A percentile compares a stretch with the other conserved stretches of the same genome.
phyloP scores from a whole-genome alignment of 2,797 vertebrate genomes.

The Acanthis flammea region DNA sequence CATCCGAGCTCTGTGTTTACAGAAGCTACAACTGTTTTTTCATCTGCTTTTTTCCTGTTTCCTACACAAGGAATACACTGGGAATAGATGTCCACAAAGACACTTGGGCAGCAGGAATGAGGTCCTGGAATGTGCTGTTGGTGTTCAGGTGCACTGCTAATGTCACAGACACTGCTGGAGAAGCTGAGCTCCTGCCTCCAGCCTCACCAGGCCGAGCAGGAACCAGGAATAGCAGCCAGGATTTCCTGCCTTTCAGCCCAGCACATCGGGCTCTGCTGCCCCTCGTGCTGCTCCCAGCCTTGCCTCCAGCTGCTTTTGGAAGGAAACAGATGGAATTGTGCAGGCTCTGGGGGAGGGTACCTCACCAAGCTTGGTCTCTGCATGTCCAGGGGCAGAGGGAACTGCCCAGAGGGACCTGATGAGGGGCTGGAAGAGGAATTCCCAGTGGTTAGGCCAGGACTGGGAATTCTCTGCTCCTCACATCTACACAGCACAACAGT shows the following conservation, averaged over 20 bases:
- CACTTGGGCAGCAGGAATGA: not conserved
- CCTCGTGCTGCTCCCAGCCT: not conserved
- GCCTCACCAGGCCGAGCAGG: not conserved
- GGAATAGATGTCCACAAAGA: not conserved
- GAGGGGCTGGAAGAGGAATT: not conserved
- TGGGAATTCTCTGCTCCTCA: not conserved
- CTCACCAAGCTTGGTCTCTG: not conserved
- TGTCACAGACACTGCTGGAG: not conserved
- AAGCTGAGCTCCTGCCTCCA: not conserved
- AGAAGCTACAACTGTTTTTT: not conserved
- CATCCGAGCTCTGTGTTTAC: not conserved
- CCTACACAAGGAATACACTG: not conserved
- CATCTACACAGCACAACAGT: not conserved
- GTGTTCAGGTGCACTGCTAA: not conserved
- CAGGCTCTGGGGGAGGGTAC: not conserved
- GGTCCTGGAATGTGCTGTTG: not conserved
- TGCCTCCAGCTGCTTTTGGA: not conserved
- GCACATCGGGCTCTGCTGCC: not conserved
- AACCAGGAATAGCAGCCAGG: constrained; percentile 37
- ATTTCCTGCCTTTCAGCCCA: constrained; percentile 47
- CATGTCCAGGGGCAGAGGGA: not conserved
- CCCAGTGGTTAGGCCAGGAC: not conserved
- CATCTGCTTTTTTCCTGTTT: not conserved
- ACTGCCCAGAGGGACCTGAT: not conserved
- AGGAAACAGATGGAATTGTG: not conserved